phyloP scores from a whole-genome alignment of 1,140 invertebrate species.

The Metopolophium dirhodum region DNA sequence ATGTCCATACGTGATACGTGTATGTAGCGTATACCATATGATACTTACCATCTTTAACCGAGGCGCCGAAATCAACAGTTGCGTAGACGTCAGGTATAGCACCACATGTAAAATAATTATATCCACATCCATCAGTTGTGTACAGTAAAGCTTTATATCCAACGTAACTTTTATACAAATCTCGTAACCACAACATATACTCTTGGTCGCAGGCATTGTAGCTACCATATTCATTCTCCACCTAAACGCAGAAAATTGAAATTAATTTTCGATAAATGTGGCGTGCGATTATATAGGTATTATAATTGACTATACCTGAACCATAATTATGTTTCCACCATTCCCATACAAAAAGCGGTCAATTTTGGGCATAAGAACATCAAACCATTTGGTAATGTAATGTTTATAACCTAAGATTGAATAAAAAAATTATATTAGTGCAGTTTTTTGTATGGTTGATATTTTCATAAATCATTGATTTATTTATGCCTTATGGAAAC shows the following conservation, averaged over 20 bases:
- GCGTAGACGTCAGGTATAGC: conserved; percentile 71
- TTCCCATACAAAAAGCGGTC: conserved; percentile 72
- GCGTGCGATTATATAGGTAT: background rate
- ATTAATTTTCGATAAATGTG: background rate
- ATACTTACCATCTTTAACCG: background rate
- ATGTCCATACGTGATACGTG: background rate
- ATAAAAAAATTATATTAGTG: conserved; percentile 30
- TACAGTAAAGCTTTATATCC: conserved; percentile 77
- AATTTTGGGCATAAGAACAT: conserved; percentile 67
- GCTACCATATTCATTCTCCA: conserved; percentile 94
- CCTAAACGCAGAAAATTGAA: conserved; percentile 68
- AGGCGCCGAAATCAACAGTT: conserved; percentile 78
- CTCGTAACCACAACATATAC: conserved; percentile 71
- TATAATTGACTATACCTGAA: conserved; percentile 73
- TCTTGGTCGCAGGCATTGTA: conserved; percentile 74
- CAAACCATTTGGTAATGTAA: conserved; percentile 71
- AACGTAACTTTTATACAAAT: conserved; percentile 71
- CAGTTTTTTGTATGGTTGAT: background rate
- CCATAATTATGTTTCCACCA: conserved; percentile 82
- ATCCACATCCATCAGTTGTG: conserved; percentile 76
- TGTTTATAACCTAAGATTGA: conserved; percentile 67
- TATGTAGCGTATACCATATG: background rate
- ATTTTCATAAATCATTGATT: background rate
- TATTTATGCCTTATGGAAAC: background rate
- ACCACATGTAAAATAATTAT: conserved; percentile 70